Evolutionary conservation across 1,140 invertebrate genomes (phyloP).

Genomic region (Cydia strobilella): DNA sequence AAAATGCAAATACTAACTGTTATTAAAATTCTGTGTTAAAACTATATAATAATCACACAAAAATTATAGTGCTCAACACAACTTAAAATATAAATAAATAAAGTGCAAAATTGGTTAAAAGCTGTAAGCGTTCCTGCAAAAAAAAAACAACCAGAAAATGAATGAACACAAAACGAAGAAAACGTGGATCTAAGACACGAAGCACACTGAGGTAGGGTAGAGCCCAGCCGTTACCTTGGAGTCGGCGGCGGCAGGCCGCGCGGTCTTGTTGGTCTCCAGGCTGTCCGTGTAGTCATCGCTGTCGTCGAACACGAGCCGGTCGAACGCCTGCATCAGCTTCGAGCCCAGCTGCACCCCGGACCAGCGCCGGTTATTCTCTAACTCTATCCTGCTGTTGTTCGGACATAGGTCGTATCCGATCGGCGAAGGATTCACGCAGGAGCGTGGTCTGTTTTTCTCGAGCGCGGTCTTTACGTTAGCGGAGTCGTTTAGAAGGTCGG

Average conservation of each 20-base stretch:
- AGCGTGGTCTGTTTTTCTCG: constrained; percentile 84
- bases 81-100: constrained; percentile 39
- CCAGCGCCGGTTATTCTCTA: constrained; percentile 85
- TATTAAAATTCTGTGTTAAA: neutral
- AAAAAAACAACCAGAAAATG: constrained; percentile 42
- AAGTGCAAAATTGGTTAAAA: constrained; percentile 42
- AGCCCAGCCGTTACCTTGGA: constrained; percentile 67
- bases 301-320: constrained; percentile 84
- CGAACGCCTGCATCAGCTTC: constrained; percentile 86
- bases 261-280: constrained; percentile 82
- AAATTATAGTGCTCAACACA: neutral
- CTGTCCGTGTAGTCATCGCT: constrained; percentile 88
- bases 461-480: constrained; percentile 74
- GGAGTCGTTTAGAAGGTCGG: constrained; percentile 80
- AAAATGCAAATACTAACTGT: neutral
- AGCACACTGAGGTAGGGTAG: constrained; percentile 54
- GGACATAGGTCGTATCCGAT: constrained; percentile 76
- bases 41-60: neutral
- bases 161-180: constrained; percentile 38
- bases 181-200: constrained; percentile 49
- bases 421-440: constrained; percentile 82
- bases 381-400: constrained; percentile 80
- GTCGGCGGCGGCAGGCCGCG: constrained; percentile 61
- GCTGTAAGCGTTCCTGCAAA: constrained; percentile 40
- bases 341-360: constrained; percentile 86